Base-by-base conservation (phyloP, 2,888 invertebrate genomes). In the Drosophila limbata region DNA sequence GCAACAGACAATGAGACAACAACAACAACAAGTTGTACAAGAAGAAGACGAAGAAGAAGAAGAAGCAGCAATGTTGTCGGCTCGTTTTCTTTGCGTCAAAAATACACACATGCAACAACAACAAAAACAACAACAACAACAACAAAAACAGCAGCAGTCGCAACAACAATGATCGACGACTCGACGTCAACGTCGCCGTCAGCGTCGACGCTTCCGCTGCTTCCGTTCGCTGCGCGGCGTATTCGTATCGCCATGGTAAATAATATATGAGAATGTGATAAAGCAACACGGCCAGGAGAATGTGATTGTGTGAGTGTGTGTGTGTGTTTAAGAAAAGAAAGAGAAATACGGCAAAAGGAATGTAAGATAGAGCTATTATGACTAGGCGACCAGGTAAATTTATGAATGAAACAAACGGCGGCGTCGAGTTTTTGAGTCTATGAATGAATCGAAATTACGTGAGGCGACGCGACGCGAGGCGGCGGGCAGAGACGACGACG, bases 371-470 rank as follows among this genome's bases (percentile, higher is more conserved):
- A 89, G 84, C 85, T 85, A 84, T 84, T 84, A 84, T 88, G 82
- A 84, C 85, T 77, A 74, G 64, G 87, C 79, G 79, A 69, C 62
- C 89, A 87, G 86, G 86, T 87, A 87, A 77, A 86, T 89, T 86
- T 86, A 87, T 87, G 86, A 87, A 77, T 77, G 77, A 84, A 84
- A 78, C 81, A 74, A 74, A 73, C 72, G 48, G 39, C 75, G 70
- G 59, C 68, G 69, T 59, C 67, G 72, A 25, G 63, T 61, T 73
- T 73, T 44, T 44, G 33, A 50, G 69, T 63, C 74, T 77, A 87
- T 90, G 83, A 90, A 90, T 90, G 91, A 90, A 86, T 79, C 79
- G 89, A 79, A 78, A 79, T 85, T 89, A 87, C 90, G 90, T 90
- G 86, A 57, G 71, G 62, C 74, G 76, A 59, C 74, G 53, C 28